phyloP scores from a whole-genome alignment of 2,113 vertebrate species.

The Acanthisitta chloris region DNA sequence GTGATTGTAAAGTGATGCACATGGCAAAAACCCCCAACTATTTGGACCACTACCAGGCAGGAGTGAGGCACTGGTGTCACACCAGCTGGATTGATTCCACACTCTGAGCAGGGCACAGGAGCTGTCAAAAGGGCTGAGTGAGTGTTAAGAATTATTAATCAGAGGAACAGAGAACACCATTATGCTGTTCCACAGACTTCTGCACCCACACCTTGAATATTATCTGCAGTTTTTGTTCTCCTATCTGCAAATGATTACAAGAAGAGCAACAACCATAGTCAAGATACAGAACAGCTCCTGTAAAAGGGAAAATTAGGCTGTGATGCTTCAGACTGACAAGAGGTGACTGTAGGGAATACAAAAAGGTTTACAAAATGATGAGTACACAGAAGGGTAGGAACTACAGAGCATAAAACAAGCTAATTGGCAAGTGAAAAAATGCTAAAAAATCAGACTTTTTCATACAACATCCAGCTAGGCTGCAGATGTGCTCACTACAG shows the following conservation, averaged over 20 bases:
- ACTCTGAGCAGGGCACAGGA: not conserved
- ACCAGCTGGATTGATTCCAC: not conserved
- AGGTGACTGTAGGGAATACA: not conserved
- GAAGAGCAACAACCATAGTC: not conserved
- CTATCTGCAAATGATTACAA: not conserved
- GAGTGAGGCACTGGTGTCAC: not conserved
- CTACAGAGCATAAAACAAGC: not conserved
- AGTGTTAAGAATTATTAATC: not conserved
- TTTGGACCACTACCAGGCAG: too few species aligned
- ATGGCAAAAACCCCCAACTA: not conserved
- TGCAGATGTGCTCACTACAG: not conserved
- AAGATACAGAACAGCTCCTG: not conserved
- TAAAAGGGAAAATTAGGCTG: not conserved
- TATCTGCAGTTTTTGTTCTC: not conserved
- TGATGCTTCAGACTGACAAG: not conserved
- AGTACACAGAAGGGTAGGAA: not conserved
- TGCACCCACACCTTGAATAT: not conserved
- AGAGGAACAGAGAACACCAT: not conserved
- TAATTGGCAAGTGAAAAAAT: not conserved
- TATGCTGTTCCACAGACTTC: not conserved
- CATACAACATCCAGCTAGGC: not conserved
- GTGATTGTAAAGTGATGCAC: not conserved
- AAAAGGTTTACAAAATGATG: not conserved
- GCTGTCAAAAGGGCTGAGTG: not conserved
- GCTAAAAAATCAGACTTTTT: not conserved